phyloP scores from a whole-genome alignment of 2,797 vertebrate species.

The Odontamblyopus lacepedii region DNA sequence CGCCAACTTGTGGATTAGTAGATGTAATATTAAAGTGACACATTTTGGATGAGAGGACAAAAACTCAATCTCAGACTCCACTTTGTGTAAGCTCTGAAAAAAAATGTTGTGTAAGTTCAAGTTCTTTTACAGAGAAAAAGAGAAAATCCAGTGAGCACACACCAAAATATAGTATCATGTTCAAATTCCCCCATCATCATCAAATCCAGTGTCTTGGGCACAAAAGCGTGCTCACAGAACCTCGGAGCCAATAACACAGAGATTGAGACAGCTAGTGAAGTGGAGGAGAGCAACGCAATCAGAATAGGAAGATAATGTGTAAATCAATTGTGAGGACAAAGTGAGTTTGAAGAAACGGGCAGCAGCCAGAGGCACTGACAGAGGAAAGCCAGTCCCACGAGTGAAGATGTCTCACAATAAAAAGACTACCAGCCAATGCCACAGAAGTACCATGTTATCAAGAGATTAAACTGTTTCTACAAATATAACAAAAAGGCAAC shows the following conservation, averaged over 20 bases:
- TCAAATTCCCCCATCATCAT: conserved; percentile 6
- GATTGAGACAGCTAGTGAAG: conserved; percentile 3
- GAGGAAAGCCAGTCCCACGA: not conserved
- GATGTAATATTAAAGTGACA: too few species aligned
- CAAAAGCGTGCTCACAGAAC: not conserved
- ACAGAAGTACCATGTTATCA: conserved; percentile 1
- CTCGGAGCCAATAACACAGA: conserved; percentile 16
- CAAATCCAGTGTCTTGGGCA: conserved; percentile 10
- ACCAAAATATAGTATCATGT: conserved; percentile 7
- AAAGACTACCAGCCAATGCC: not conserved
- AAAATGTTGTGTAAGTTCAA: not conserved
- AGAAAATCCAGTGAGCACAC: not conserved
- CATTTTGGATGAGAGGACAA: too few species aligned
- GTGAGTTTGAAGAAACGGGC: conserved; percentile 8
- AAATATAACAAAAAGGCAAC: not conserved
- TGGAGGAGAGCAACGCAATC: conserved; percentile 4
- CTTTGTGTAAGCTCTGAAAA: not conserved
- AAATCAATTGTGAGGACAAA: conserved; percentile 17
- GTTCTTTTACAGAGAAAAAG: too few species aligned
- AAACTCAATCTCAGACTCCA: too few species aligned
- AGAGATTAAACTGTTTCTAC: not conserved
- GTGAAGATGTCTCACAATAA: conserved; percentile 5
- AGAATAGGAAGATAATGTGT: conserved; percentile 15
- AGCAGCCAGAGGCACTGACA: conserved; percentile 6
- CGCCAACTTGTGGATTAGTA: too few species aligned